Conservation (phyloP, 2,888 invertebrate species). For the Plusia festucae region DNA sequence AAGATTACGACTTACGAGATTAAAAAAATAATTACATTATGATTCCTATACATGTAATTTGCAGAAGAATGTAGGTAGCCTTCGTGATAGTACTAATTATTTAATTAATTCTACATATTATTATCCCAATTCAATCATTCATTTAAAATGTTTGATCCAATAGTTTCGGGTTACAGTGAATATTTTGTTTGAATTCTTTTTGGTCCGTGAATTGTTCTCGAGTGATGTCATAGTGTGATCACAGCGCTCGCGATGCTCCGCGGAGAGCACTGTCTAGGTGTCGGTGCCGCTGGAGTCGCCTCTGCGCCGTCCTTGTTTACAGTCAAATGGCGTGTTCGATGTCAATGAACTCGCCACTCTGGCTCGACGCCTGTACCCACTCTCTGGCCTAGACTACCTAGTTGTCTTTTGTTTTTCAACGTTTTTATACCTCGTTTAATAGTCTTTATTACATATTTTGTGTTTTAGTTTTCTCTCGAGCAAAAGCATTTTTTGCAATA, state of each 20-base stretch:
- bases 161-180: not conserved
- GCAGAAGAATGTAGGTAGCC: no score
- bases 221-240: constrained; percentile 46
- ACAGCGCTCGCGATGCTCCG: constrained; percentile 13
- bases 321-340: constrained; percentile 55
- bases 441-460: constrained; percentile 19
- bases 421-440: constrained; percentile 20
- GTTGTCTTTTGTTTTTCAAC: constrained; percentile 30
- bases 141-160: not conserved
- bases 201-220: constrained; percentile 22
- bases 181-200: constrained; percentile 31
- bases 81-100: no score
- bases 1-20: not conserved
- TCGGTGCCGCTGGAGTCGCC: constrained; percentile 11
- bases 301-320: constrained; percentile 47
- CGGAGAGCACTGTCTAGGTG: constrained; percentile 22
- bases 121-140: no score
- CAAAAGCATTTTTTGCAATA: constrained; percentile 21
- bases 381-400: constrained; percentile 52
- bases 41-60: not conserved
- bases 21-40: not conserved
- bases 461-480: constrained; percentile 21
- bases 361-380: constrained; percentile 45
- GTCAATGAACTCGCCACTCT: constrained; percentile 68
- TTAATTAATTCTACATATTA: no score